Conservation (phyloP, 2,113 vertebrate species). For the Manacus vitellinus region DNA sequence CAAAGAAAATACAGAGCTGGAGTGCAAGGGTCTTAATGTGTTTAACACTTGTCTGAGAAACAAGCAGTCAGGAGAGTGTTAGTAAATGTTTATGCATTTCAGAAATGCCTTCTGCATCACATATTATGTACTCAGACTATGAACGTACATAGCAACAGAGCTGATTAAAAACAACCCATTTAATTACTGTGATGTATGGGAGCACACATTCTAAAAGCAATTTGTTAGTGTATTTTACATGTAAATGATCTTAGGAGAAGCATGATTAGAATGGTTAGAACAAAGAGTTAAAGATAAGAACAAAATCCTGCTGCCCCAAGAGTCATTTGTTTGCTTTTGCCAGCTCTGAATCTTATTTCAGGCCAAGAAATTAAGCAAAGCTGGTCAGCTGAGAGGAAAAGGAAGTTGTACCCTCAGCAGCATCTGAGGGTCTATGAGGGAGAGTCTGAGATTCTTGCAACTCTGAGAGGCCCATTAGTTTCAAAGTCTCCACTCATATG, state of each 20-base stretch:
- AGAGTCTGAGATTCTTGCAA: neutral
- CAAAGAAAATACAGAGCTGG: neutral
- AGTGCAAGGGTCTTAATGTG: slow-evolving; percentile 4
- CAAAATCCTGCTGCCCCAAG: neutral
- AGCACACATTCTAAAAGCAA: neutral
- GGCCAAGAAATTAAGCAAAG: neutral
- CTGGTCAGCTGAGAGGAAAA: neutral
- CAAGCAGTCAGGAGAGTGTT: slow-evolving; percentile 44
- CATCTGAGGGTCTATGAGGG: neutral
- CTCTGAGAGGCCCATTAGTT: no score
- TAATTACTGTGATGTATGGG: neutral
- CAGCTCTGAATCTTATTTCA: neutral
- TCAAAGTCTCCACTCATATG: no score
- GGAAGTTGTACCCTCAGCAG: neutral
- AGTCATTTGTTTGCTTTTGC: neutral
- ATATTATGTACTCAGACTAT: slow-evolving; percentile 15
- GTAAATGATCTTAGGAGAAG: neutral
- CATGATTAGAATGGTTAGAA: neutral
- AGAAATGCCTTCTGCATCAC: slow-evolving; percentile 66
- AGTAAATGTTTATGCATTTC: slow-evolving; percentile 73
- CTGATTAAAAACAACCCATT: slow-evolving; percentile 20
- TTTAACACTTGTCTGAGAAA: slow-evolving; percentile 45
- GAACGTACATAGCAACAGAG: slow-evolving; percentile 41
- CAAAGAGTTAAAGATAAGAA: neutral
- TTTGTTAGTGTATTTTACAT: neutral